phyloP scores from a whole-genome alignment of 2,888 invertebrate genomes.

The Cistogaster globosa region DNA sequence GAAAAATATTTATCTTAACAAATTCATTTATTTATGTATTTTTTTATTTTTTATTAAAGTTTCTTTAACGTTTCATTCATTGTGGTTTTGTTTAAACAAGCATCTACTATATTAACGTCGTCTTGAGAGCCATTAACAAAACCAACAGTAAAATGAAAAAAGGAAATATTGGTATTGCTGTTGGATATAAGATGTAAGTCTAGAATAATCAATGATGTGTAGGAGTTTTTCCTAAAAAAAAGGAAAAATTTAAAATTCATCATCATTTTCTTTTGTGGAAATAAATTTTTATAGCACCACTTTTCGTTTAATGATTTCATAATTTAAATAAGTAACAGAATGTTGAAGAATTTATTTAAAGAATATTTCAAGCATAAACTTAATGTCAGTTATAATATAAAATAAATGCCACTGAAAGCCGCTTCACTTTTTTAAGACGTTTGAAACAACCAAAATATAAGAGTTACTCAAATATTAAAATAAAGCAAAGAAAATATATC shows the following conservation, averaged over 20 bases:
- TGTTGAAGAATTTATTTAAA: neutral
- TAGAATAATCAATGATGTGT: constrained; percentile 50
- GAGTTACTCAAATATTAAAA: neutral
- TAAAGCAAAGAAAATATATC: no score
- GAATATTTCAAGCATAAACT: neutral
- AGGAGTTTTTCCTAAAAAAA: constrained; percentile 10
- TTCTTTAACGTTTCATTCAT: neutral
- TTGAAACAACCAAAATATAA: neutral
- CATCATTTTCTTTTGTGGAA: constrained; percentile 7
- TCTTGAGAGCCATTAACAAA: constrained; percentile 65
- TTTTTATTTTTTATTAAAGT: neutral
- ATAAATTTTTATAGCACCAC: neutral
- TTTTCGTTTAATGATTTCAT: constrained; percentile 19
- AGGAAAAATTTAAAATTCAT: constrained; percentile 20
- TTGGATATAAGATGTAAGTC: neutral
- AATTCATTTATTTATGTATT: neutral
- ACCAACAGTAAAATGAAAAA: constrained; percentile 29
- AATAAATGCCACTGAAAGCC: constrained; percentile 1
- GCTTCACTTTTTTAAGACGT: neutral
- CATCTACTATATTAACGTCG: constrained; percentile 68
- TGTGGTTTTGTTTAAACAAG: constrained; percentile 2
- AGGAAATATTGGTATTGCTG: neutral
- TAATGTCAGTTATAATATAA: constrained; percentile 1
- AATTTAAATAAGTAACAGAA: constrained; percentile 30
- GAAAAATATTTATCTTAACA: constrained; percentile 59